phyloP scores from a whole-genome alignment of 2,113 vertebrate species.

The Ammospiza nelsoni region DNA sequence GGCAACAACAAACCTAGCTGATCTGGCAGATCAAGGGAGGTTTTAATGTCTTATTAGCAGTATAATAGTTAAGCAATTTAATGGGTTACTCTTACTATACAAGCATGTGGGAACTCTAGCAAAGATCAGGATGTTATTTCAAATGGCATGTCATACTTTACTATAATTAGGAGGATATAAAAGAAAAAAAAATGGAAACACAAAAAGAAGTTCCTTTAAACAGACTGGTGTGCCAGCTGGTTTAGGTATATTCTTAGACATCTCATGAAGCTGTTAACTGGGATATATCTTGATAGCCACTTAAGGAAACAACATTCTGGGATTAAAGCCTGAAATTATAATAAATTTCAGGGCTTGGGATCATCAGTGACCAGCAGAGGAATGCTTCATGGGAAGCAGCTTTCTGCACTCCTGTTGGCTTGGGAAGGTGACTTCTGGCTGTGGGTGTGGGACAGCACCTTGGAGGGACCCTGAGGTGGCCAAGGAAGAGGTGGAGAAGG shows the following conservation, averaged over 20 bases:
- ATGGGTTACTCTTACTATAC: neutral
- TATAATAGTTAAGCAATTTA: neutral
- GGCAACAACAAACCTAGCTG: neutral
- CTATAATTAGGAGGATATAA: neutral
- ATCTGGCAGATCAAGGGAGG: neutral
- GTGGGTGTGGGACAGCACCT: neutral
- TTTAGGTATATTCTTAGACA: neutral
- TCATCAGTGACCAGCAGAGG: neutral
- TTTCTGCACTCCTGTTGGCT: neutral
- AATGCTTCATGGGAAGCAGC: neutral
- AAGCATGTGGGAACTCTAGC: neutral
- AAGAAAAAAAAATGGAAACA: neutral
- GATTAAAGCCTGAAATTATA: neutral
- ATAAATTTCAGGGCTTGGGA: neutral
- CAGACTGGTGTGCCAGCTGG: neutral
- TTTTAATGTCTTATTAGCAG: neutral
- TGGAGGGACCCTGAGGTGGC: too few species aligned
- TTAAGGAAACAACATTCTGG: neutral
- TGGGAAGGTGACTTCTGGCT: neutral
- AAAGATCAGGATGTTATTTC: neutral
- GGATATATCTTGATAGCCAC: neutral
- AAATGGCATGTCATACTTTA: neutral
- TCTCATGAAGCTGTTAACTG: neutral
- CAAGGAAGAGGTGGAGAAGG: accelerated
- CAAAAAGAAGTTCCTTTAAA: neutral